Percentiles rank a stretch among this genome's conserved stretches.
These are phyloP conservation scores for Gasteruption jaculator DNA, from an alignment of 2,888 invertebrate genomes.

Conservation along the genomic window DNA sequence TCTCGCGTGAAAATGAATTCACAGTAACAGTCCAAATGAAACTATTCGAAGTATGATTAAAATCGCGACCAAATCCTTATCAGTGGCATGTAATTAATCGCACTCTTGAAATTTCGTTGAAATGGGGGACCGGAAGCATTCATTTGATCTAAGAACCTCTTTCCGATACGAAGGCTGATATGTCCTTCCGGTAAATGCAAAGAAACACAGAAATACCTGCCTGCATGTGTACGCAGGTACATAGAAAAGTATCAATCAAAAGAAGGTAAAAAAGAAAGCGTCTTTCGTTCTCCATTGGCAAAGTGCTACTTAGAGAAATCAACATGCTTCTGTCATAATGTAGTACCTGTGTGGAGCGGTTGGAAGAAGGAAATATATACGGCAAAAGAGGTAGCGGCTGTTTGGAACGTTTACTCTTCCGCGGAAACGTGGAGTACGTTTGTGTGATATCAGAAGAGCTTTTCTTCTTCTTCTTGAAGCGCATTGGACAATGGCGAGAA, in stretches of 20 bases:
- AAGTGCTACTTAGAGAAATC: slow-evolving; percentile 51
- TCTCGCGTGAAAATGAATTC: no score
- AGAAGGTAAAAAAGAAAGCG: slow-evolving; percentile 24
- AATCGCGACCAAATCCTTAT: no score
- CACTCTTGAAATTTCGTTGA: no score
- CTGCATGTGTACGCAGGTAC: no score
- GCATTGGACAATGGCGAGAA: slow-evolving; percentile 45
- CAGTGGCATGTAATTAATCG: no score
- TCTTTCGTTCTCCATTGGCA: slow-evolving; percentile 36
- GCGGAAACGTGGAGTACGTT: slow-evolving; percentile 30
- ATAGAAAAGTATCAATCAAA: slow-evolving; percentile 27
- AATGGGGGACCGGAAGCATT: slow-evolving; percentile 4
- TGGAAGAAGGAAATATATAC: slow-evolving; percentile 8
- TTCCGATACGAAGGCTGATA: no score
- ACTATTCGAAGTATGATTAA: no score
- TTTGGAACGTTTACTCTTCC: slow-evolving; percentile 26
- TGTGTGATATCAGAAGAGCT: slow-evolving; percentile 37
- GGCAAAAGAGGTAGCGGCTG: slow-evolving; percentile 27
- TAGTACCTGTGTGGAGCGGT: no score
- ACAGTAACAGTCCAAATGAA: no score
- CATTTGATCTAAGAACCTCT: no score
- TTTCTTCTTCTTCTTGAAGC: slow-evolving; percentile 45
- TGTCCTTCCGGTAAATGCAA: no score
- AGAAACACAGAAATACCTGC: no score
- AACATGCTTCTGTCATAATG: slow-evolving; percentile 41